Base-by-base conservation (phyloP, 2,888 invertebrate genomes). In the Tyria jacobaeae region DNA sequence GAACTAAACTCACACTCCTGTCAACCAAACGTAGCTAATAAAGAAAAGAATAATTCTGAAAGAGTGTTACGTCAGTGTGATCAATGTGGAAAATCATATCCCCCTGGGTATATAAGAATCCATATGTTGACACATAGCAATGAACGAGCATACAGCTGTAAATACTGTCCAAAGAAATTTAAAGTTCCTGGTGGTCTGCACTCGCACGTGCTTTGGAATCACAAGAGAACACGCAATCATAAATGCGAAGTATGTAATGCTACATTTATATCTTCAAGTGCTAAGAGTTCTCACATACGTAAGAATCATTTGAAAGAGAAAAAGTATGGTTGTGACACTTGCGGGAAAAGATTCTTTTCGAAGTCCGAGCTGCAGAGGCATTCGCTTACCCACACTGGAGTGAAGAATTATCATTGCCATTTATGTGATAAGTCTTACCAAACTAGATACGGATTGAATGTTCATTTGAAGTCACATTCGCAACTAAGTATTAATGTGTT, bases 41-140 rank as follows among this genome's bases (percentile, higher is more conserved):
- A 86, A 63, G 84, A 85, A 34, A 88, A 84, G 62, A 79, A 71
- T 37, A 88, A 86, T 64, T 73, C 86, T 9, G 87, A 90, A 5
- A 85, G 73, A 72, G 70, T 83, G 0, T 69, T 92, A 61, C 77
- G 86, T 5, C 94, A 94, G 59, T 94, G 94, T 76, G 94, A 94
- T 66, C 92, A 94, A 66, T 94, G 94, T 72, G 94, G 94, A 0
- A 94, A 94, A 68, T 94, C 94, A 1, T 94, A 94, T 70, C 92
- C 93, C 0, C 88, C 89, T 0, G 90, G 93, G 0, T 94, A 94
- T 60, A 94, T 94, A 41, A 79, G 87, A 70, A 86, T 92, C n/a
- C 94, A 94, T 64, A 92, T 94, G 89, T 68, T 89, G 17, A 94
- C 92, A 15, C 94, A 94, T 50, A 86, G 92, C 57, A 86, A 81